Percentiles rank a stretch among this genome's conserved stretches.
These are phyloP conservation scores for Campopleginae sp. DNA, from an alignment of 2,888 invertebrate genomes.

Conservation along the genomic window DNA sequence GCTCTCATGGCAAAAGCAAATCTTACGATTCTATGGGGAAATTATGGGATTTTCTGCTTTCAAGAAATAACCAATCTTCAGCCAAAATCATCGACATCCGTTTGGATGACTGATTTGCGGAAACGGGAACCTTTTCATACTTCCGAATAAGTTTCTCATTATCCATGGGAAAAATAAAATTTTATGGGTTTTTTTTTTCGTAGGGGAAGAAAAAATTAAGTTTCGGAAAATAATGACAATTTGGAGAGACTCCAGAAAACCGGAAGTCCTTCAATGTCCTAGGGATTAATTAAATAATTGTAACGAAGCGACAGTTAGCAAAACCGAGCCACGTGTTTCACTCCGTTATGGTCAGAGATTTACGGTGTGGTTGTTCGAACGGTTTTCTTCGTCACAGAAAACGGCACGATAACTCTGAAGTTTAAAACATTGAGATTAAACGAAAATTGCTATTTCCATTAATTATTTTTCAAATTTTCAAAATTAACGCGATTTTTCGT, in stretches of 20 bases:
- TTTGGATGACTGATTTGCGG: background rate
- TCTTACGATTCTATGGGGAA: background rate
- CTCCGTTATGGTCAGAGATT: slow-evolving; percentile 69
- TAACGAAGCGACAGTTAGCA: slow-evolving; percentile 65
- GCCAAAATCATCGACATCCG: background rate
- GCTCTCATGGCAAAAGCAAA: background rate
- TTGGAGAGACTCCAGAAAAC: background rate
- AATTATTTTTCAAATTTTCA: too few species aligned
- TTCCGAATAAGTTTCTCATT: background rate
- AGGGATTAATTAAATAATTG: slow-evolving; percentile 54
- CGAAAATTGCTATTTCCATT: too few species aligned
- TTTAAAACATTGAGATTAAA: too few species aligned
- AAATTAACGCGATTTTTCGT: too few species aligned
- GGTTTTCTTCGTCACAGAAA: slow-evolving; percentile 9
- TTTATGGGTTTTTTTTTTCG: background rate
- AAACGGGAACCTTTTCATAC: background rate
- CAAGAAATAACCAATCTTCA: background rate
- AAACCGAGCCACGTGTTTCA: slow-evolving; percentile 66
- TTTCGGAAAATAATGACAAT: background rate
- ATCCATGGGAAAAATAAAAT: background rate
- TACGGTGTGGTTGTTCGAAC: slow-evolving; percentile 65
- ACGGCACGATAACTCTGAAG: too few species aligned
- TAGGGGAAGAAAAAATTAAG: background rate
- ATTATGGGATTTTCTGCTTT: background rate
- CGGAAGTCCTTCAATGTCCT: slow-evolving; percentile 41